Evolutionary conservation across 1,140 invertebrate genomes (phyloP), one percentile per base, ranked within the genome.

Genomic region (Streblospio benedicti): DNA sequence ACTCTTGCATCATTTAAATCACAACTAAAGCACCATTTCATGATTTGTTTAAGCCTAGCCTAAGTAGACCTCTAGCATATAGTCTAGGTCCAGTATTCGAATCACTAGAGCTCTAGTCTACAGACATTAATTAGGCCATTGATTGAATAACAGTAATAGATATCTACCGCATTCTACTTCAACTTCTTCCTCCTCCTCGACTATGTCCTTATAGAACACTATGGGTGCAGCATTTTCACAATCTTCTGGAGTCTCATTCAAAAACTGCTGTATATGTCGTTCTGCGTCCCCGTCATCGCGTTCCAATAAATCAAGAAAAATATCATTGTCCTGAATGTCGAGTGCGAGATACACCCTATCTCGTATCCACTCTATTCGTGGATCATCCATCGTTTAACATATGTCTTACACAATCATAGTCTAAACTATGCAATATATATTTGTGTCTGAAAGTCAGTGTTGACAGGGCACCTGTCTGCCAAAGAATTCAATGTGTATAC

Each of bases 381-480:
- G 69, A 66, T 79, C 77, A 70, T 79, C 77, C 77, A 79, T 79
- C 20, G n/a, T n/a, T n/a, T n/a, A n/a, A n/a, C n/a, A n/a, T n/a
- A n/a, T n/a, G n/a, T n/a, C n/a, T n/a, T n/a, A n/a, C n/a, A n/a
- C n/a, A n/a, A n/a, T n/a, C n/a, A n/a, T n/a, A n/a, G n/a, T n/a
- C n/a, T n/a, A n/a, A n/a, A n/a, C n/a, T n/a, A n/a, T n/a, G n/a
- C n/a, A n/a, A n/a, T n/a, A n/a, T n/a, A n/a, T n/a, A n/a, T n/a
- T n/a, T n/a, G n/a, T n/a, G n/a, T n/a, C n/a, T n/a, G n/a, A n/a
- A n/a, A n/a, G n/a, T n/a, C n/a, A n/a, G n/a, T n/a, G n/a, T n/a
- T n/a, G n/a, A n/a, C n/a, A n/a, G n/a, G n/a, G n/a, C n/a, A n/a
- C n/a, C n/a, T n/a, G n/a, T n/a, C n/a, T n/a, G n/a, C n/a, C n/a